Percentiles rank a stretch among this genome's conserved stretches.
These are phyloP conservation scores for Danaus plexippus DNA, from an alignment of 1,140 invertebrate genomes.

Conservation along the genomic window DNA sequence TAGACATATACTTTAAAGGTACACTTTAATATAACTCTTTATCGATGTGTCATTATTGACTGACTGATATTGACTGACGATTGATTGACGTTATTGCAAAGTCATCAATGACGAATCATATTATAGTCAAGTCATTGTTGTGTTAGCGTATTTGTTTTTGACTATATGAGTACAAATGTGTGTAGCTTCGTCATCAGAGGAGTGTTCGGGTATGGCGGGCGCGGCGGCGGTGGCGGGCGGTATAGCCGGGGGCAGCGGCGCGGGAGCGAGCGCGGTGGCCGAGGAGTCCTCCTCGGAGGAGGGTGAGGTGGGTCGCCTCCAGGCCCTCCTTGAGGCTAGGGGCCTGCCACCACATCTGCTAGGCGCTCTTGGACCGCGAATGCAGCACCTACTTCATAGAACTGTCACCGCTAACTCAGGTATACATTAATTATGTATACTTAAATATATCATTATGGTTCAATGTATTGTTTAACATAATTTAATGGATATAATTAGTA, in stretches of 20 bases:
- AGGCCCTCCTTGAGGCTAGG: conserved; percentile 92
- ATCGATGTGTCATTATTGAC: no score
- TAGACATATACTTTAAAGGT: no score
- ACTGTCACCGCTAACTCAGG: conserved; percentile 90
- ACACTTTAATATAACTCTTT: no score
- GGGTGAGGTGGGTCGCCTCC: conserved; percentile 89
- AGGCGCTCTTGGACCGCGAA: conserved; percentile 93
- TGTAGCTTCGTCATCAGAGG: conserved; percentile 38
- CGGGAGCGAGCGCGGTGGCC: conserved; percentile 32
- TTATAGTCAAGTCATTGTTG: no score
- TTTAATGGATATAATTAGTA: no score
- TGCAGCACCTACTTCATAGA: conserved; percentile 96
- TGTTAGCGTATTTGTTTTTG: background rate
- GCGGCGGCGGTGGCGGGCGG: conserved; percentile 12
- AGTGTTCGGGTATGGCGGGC: conserved; percentile 39
- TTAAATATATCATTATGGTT: background rate
- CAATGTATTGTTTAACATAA: no score
- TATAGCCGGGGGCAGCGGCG: conserved; percentile 24
- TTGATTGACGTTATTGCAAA: no score
- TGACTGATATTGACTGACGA: no score
- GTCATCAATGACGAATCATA: no score
- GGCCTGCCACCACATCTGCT: conserved; percentile 96
- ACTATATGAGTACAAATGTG: background rate
- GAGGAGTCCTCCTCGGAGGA: conserved; percentile 83
- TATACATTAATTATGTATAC: conserved; percentile 31